These are phyloP conservation scores for Bombylius major DNA, from an alignment of 2,888 invertebrate species.

Conservation along the genomic window DNA sequence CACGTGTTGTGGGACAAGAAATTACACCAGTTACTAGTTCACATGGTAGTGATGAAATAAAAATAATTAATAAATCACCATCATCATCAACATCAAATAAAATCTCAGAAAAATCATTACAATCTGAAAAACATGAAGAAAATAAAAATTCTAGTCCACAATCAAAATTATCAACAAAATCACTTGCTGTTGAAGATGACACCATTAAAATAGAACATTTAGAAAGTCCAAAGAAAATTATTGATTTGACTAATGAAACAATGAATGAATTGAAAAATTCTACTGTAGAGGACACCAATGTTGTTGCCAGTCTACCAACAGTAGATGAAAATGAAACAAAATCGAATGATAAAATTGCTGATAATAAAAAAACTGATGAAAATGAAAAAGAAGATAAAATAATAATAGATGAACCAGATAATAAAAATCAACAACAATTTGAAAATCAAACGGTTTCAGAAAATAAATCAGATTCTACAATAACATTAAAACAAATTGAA, in stretches of 20 bases:
- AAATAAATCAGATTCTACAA: background rate
- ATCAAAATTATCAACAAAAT: slow-evolving; percentile 35
- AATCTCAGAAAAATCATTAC: background rate
- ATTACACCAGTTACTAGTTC: background rate
- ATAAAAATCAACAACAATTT: too few species aligned
- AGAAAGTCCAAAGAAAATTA: slow-evolving; percentile 1
- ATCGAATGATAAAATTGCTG: too few species aligned
- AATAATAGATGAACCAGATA: too few species aligned
- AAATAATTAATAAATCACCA: too few species aligned
- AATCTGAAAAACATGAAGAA: background rate
- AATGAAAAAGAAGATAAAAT: too few species aligned
- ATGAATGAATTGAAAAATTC: too few species aligned
- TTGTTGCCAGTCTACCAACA: too few species aligned
- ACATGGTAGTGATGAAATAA: background rate
- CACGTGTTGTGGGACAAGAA: slow-evolving; percentile 4
- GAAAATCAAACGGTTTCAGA: background rate
- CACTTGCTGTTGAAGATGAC: slow-evolving; percentile 22
- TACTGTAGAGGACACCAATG: too few species aligned
- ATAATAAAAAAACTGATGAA: too few species aligned
- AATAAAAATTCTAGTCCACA: slow-evolving; percentile 17
- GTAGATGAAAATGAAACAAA: too few species aligned
- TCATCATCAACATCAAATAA: too few species aligned
- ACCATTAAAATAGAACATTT: background rate
- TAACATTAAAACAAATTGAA: background rate
- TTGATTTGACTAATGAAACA: background rate